Conservation (phyloP, 2,113 vertebrate genomes). For the Marmota monax region DNA sequence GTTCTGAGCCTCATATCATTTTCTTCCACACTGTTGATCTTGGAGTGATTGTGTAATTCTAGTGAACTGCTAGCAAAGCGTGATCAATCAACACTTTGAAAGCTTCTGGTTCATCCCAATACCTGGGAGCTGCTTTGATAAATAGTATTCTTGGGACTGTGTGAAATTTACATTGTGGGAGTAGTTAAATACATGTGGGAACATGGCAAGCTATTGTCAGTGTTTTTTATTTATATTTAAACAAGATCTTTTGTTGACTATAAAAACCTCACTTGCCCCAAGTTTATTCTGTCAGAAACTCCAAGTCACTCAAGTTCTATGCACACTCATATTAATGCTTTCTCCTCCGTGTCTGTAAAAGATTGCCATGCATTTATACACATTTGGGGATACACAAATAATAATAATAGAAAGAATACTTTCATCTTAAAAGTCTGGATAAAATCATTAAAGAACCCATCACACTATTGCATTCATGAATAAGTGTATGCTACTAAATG, state of each 20-base stretch:
- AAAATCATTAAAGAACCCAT: not conserved
- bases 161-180: conserved; percentile 58
- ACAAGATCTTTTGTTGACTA: conserved; percentile 57
- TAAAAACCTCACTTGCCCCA: conserved; percentile 4
- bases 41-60: conserved; percentile 81
- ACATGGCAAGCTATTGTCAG: conserved; percentile 26
- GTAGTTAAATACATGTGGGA: conserved; percentile 41
- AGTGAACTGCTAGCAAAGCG: conserved; percentile 70
- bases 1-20: conserved; percentile 79
- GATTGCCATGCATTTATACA: not conserved
- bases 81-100: conserved; percentile 85
- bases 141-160: conserved; percentile 47
- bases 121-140: conserved; percentile 72
- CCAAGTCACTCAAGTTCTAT: not conserved
- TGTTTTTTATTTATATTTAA: conserved; percentile 60
- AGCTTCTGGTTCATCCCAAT: conserved; percentile 86
- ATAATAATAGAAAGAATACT: not conserved
- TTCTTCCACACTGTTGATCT: conserved; percentile 86
- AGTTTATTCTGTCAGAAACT: conserved; percentile 32
- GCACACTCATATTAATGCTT: not conserved
- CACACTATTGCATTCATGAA: not conserved
- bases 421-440: not conserved
- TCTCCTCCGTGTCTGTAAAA: not conserved
- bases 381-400: not conserved
- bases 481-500: not conserved